phyloP scores from a whole-genome alignment of 2,888 invertebrate species.

The Rotaria sp. region DNA sequence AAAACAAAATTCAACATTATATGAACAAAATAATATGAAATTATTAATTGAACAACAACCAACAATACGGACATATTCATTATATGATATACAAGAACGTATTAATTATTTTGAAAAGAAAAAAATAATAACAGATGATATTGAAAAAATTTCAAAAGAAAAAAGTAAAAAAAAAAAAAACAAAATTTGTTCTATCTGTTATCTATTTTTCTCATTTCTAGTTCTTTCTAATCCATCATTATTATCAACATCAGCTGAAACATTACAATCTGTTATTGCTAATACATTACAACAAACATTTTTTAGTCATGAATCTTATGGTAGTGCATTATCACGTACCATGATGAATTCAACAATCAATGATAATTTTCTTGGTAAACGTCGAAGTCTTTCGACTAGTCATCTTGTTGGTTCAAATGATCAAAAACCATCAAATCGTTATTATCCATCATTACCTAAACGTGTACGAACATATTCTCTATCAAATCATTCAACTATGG shows the following conservation, averaged over 20 bases:
- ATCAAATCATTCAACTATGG: neutral
- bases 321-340: neutral
- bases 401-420: neutral
- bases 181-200: neutral
- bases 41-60: neutral
- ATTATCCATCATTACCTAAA: neutral
- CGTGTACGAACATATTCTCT: neutral
- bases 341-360: neutral
- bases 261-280: conserved; percentile 1
- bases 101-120: conserved; percentile 2
- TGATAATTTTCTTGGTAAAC: neutral
- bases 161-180: neutral
- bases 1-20: neutral
- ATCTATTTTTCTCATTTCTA: neutral
- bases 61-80: neutral
- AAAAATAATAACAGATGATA: neutral
- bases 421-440: neutral
- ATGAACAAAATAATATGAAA: neutral
- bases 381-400: neutral
- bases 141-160: neutral
- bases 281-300: conserved; percentile 21
- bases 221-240: neutral
- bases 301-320: neutral
- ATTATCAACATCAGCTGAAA: neutral
- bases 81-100: neutral